These are phyloP conservation scores for Takifugu bimaculatus DNA, from an alignment of 2,113 vertebrate genomes.

Conservation along the genomic window DNA sequence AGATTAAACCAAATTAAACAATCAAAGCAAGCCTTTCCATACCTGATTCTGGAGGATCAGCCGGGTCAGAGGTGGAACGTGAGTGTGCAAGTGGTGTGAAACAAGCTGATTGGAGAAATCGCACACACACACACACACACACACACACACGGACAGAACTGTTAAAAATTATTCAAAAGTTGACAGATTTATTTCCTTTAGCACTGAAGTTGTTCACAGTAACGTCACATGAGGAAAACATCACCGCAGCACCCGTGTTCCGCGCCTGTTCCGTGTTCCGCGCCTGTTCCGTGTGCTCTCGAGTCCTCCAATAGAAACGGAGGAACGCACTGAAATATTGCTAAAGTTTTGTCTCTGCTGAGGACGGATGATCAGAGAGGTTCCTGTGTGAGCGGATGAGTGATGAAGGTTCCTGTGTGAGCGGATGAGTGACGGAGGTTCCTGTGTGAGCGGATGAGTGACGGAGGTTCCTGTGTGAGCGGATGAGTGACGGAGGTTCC, in stretches of 20 bases:
- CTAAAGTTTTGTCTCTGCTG: slow-evolving; percentile 82
- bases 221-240: slow-evolving; percentile 86
- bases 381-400: slow-evolving; percentile 77
- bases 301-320: slow-evolving; percentile 82
- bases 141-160: not conserved
- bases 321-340: slow-evolving; percentile 84
- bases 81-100: slow-evolving; percentile 1
- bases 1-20: no score
- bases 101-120: no score
- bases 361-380: slow-evolving; percentile 58
- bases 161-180: slow-evolving; percentile 56
- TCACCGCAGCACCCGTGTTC: slow-evolving; percentile 38
- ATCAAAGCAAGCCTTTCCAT: no score
- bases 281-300: slow-evolving; percentile 72
- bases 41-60: no score
- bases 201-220: slow-evolving; percentile 95
- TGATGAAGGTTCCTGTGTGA: slow-evolving; percentile 69
- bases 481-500: no score
- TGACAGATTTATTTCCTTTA: slow-evolving; percentile 95
- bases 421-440: slow-evolving; percentile 15
- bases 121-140: not conserved
- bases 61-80: no score
- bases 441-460: no score
- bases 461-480: no score
- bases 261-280: slow-evolving; percentile 45